Evolutionary conservation across 1,140 invertebrate genomes (phyloP).

Genomic region (Latrodectus geometricus): DNA sequence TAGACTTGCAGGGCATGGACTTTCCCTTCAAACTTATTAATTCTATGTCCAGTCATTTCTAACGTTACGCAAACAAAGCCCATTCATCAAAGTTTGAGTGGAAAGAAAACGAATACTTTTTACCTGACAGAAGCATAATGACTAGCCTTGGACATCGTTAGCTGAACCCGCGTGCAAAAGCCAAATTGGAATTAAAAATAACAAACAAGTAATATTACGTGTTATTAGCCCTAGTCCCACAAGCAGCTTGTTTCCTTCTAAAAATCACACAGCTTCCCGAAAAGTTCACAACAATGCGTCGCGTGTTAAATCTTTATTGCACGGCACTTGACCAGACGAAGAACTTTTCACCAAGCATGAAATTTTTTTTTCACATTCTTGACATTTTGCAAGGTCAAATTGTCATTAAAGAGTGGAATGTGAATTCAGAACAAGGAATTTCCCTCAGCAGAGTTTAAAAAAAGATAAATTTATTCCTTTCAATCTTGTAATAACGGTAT

Average conservation of each 20-base stretch:
- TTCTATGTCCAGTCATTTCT: no score
- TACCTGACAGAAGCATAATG: neutral
- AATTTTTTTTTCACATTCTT: neutral
- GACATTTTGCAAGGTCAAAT: neutral
- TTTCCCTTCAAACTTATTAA: no score
- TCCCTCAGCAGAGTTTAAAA: no score
- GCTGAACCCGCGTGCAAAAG: neutral
- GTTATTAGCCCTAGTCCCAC: neutral
- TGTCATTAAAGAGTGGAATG: no score
- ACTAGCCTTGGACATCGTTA: neutral
- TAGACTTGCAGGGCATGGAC: no score
- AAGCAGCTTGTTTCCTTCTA: neutral
- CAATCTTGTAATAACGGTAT: no score
- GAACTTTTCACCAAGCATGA: neutral
- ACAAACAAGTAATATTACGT: neutral
- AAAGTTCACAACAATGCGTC: neutral
- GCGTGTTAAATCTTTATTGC: neutral
- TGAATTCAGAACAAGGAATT: no score
- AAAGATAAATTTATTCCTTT: no score
- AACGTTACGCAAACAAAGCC: neutral
- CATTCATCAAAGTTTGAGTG: neutral
- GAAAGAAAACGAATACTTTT: neutral
- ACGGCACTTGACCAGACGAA: neutral
- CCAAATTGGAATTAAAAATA: neutral
- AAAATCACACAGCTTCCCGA: neutral